Evolutionary conservation across 1,140 invertebrate genomes (phyloP), one percentile per base, ranked within the genome.

Genomic region (Eubasilissa regina): DNA sequence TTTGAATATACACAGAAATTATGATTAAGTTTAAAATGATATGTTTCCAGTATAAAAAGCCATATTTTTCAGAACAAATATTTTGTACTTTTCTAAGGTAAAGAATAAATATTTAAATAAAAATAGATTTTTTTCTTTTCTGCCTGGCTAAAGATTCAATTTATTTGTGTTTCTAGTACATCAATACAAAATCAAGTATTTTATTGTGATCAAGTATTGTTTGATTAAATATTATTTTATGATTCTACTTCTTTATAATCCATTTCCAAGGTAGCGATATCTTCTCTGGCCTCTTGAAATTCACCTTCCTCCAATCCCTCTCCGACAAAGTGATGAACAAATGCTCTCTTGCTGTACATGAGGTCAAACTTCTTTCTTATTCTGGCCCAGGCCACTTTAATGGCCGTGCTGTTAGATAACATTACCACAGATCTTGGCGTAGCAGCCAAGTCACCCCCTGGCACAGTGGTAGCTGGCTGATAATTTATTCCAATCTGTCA

Each of bases 261-360:
- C 84, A 92, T 90, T 83, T 93, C 90, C 25, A 95, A 86, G 13
- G 94, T 91, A 73, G 91, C 91, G 78, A 95, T 86, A 87, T 96
- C 93, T 78, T 94, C 91, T 43, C 93, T 85, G 11, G 95, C 94
- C 83, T 95, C 94, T 11, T 90, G 79, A 82, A 93, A 92, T 84
- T 93, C 92, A 8, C 89, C 91, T 86, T 96, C 94, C 86, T 96
- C 94, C 91, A 96, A 92, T 70, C 95, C 94, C 90, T 95, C 95
- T 7, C 93, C 93, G 10, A 96, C 89, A 84, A 93, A 95, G 87
- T 94, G 94, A 87, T 95, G 94, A 11, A 95, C 91, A 85, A 95
- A 95, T 1, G 94, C 94, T 62, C 93, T 86, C 85, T 94, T 95
- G 19, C 90, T 87, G 81, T 92, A 94, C 93, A 95, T 94, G 15